Evolutionary conservation across 2,797 vertebrate species (phyloP), one percentile per base, ranked within the genome.

Genomic region (Chrysocyon brachyurus): DNA sequence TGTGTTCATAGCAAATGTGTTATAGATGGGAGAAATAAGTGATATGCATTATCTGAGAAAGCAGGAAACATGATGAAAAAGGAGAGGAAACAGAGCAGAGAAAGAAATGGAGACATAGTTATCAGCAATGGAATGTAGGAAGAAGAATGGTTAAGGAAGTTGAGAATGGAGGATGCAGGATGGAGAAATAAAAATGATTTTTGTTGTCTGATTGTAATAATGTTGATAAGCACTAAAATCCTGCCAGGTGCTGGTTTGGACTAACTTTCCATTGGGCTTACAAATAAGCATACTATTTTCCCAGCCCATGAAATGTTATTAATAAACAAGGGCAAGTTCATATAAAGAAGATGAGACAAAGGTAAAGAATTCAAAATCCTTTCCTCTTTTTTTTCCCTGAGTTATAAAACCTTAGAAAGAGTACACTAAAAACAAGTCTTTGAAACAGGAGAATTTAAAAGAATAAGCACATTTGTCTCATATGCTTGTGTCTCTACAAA

Each of bases 361-460:
- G 0, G 40, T 56, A 64, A 96, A 86, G 95, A 96, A 97, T 90
- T 12, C 54, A 68, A 82, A 91, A 64, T 77, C 52, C 36, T 90
- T 68, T 94, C 91, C 81, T 93, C n/a, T 79, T 82, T 63, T 63
- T 46, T 52, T 28, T 11, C 66, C 52, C 52, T 59, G 83, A 87
- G 49, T 93, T 87, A 24, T 11, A 87, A 75, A 92, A 83, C 70
- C 59, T 95, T 85, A 85, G 86, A 91, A 97, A 95, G 68, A 84
- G 59, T 15, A 88, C 56, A 83, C 28, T 46, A 83, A 90, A 91
- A 78, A 17, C 61, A 72, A 36, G 31, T 26, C 49, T 87, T 70
- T 77, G 56, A 97, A 92, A 84, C 4, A 86, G 19, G 54, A 86
- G 16, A 92, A 77, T 88, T 96, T 92, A 40, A 90, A 93, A 77